Evolutionary conservation across 2,113 vertebrate species (phyloP), one percentile per base, ranked within the genome.

Genomic region (Trochalopteron elliotii): DNA sequence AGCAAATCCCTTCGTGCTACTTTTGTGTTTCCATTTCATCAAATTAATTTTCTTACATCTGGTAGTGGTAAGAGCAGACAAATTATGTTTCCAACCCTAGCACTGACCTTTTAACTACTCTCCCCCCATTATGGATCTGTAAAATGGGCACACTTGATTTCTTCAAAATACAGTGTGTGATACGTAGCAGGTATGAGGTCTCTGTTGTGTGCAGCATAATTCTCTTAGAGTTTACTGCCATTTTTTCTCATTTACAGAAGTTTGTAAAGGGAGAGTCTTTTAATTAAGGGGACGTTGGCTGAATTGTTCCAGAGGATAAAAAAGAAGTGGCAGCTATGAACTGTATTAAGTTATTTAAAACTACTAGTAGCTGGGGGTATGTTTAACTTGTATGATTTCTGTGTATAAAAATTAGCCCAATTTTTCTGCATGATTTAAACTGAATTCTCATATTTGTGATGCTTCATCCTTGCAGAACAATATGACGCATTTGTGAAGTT

Each of bases 401-500:
- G 24, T 28, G 13, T 76, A 16, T 50, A 53, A 79, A 72, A 67
- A 45, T 33, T 35, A 91, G 63, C 47, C 27, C 78, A 78, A 33
- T 79, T 94, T 77, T 94, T 56, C 21, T 92, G 67, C 30, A 89
- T 15, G 40, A 57, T 92, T 31, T 81, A 63, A 89, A 69, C 23
- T 8, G 80, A 8, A 40, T 52, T 5, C 71, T 97, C 31, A 94
- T 35, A 18, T 42, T 93, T 69, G 15, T 14, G 8, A 44, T 71
- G 59, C 90, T 94, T 70, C 53, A 44, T 92, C 83, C 77, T 96
- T 98, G 63, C 97, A 99, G 99, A 99, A 98, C 99, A 99, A 97
- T 99, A 99, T 35, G 99, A 99, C 97, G 99, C 99, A n/a, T 99
- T 99, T 98, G 99, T 99, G 98, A 99, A 99, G 98, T 99, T 99